These are phyloP conservation scores for Mythimna pallens DNA, from an alignment of 2,888 invertebrate genomes.

Conservation along the genomic window DNA sequence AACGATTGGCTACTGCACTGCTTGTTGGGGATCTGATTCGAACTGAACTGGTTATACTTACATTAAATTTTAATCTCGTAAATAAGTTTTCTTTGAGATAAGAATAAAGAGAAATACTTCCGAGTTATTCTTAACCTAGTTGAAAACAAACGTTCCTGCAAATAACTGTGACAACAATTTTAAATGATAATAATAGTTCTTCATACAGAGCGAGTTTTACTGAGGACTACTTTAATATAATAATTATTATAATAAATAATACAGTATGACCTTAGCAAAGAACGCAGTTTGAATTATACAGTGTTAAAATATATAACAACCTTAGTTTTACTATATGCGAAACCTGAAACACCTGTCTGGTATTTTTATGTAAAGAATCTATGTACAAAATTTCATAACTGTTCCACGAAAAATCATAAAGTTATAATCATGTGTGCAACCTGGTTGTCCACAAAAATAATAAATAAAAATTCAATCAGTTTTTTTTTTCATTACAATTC, in stretches of 20 bases:
- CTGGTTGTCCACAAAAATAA: no score
- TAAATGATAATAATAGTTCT: conserved; percentile 7
- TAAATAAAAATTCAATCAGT: no score
- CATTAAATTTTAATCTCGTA: conserved; percentile 21
- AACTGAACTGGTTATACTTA: neutral
- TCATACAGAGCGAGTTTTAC: neutral
- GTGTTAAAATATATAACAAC: neutral
- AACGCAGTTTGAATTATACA: neutral
- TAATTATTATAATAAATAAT: neutral
- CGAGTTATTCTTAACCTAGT: conserved; percentile 13
- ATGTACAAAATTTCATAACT: no score
- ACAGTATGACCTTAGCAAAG: neutral
- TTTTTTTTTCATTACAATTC: no score
- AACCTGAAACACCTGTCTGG: no score
- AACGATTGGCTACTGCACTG: no score
- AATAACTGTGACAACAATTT: conserved; percentile 9
- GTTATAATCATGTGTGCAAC: no score
- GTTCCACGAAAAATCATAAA: no score
- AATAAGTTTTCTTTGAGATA: conserved; percentile 23
- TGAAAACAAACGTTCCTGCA: conserved; percentile 16
- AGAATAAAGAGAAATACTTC: conserved; percentile 10
- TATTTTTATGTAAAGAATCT: no score
- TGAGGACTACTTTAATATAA: conserved; percentile 1
- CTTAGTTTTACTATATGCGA: no score
- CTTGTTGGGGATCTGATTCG: no score